A percentile compares a stretch with the other conserved stretches of the same genome.
phyloP scores from a whole-genome alignment of 2,113 vertebrate genomes.

The Pangasianodon gigas region DNA sequence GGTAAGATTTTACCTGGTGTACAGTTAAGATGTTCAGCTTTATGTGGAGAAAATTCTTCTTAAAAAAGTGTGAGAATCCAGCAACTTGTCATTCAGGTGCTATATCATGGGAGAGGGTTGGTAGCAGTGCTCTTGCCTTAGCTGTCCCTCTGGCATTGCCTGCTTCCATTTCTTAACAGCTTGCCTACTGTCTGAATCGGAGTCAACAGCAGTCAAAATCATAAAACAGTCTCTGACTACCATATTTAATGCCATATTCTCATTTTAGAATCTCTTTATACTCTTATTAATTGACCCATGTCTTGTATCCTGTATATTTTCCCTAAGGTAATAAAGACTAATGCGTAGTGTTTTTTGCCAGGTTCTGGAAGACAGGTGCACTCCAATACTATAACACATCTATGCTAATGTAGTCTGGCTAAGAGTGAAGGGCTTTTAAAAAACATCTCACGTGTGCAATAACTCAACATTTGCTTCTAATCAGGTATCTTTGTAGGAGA shows the following conservation, averaged over 20 bases:
- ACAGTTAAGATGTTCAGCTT: neutral
- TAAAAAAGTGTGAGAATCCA: neutral
- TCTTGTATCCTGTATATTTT: constrained; percentile 8
- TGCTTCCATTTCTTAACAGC: neutral
- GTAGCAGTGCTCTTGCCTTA: neutral
- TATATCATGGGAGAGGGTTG: neutral
- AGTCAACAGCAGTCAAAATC: neutral
- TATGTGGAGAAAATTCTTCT: neutral
- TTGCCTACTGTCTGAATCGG: neutral
- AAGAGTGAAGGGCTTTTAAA: constrained; percentile 15
- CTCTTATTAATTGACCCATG: constrained; percentile 26
- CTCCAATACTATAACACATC: constrained; percentile 2
- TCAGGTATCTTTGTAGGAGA: neutral
- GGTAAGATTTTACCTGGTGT: neutral
- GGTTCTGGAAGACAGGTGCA: constrained; percentile 12
- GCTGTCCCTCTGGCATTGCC: neutral
- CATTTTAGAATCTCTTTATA: constrained; percentile 26
- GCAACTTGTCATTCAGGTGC: neutral
- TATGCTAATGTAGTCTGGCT: constrained; percentile 26
- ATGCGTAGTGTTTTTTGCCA: constrained; percentile 19
- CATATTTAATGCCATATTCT: constrained; percentile 10
- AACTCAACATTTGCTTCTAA: neutral
- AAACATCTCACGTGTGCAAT: neutral
- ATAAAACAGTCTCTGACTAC: neutral
- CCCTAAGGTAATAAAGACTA: constrained; percentile 11